Evolutionary conservation across 2,113 vertebrate species (phyloP).

Genomic region (Oncorhynchus gorbuscha): DNA sequence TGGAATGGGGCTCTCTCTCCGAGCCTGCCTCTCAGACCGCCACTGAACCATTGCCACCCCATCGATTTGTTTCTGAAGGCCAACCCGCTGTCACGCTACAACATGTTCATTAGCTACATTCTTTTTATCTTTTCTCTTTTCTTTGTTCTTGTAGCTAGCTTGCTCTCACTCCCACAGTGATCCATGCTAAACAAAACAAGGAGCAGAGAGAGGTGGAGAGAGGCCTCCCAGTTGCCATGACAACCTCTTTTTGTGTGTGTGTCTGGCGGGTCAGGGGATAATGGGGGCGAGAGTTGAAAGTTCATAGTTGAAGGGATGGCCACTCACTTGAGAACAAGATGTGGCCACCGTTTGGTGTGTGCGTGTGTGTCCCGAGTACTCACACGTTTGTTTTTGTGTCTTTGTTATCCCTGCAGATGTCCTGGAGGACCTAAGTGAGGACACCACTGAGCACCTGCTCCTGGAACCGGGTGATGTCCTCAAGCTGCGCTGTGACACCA

Average conservation of each 20-base stretch:
- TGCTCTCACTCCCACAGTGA: constrained; percentile 47
- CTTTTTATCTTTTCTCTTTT: constrained; percentile 7
- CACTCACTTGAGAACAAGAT: constrained; percentile 4
- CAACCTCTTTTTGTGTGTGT: neutral
- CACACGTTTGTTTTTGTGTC: neutral
- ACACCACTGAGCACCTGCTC: constrained; percentile 77
- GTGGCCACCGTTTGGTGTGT: neutral
- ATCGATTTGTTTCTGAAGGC: constrained; percentile 34
- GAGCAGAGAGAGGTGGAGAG: too few relatives aligned
- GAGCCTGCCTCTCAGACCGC: constrained; percentile 31
- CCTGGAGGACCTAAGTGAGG: constrained; percentile 61
- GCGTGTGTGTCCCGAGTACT: neutral
- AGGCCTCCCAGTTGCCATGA: too few relatives aligned
- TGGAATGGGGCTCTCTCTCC: neutral
- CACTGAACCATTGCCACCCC: constrained; percentile 56
- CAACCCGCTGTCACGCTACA: constrained; percentile 44
- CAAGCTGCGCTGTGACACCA: constrained; percentile 82
- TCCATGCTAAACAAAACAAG: constrained; percentile 43
- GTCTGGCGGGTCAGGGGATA: constrained; percentile 11
- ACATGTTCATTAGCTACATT: constrained; percentile 68
- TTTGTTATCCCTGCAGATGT: constrained; percentile 44
- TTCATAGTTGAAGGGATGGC: constrained; percentile 42
- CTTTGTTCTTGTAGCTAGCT: constrained; percentile 37
- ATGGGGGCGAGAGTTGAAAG: constrained; percentile 49
- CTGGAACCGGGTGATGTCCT: constrained; percentile 82